Base-by-base conservation (phyloP, 2,113 vertebrate species). In the Archocentrus centrarchus region DNA sequence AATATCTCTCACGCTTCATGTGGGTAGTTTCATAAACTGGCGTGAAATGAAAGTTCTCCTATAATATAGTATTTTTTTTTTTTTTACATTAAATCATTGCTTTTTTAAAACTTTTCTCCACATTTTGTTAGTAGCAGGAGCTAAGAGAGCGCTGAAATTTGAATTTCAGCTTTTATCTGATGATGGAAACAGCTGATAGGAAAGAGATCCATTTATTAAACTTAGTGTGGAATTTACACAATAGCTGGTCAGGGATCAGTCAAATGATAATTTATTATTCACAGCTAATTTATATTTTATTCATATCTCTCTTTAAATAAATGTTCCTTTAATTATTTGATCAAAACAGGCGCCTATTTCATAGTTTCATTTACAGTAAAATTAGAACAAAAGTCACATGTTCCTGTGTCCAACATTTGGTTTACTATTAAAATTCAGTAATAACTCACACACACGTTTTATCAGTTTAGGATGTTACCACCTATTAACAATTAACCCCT, bases 91-190 rank as follows among this genome's bases (percentile, higher is more conserved):
- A 32, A 27, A 32, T 53, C 10, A 39, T 9, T 39, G 37, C 37
- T 39, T 44, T 13, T 44, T 53, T 50, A 39, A 37, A 8, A 37
- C 6, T 32, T 73, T 73, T 55, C 47, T 20, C 53, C 27, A 55
- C 32, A 55, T 73, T 73, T 14, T 60, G 41, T 3, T 50, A 32
- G 32, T 6, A 61, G 18, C 44, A 35, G 17, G 27, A 44, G 50
- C 62, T 80, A 22, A 59, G 41, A 66, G 44, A 66, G 22, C 1
- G 4, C 63, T 60, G 27, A 44, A 35, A 35, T 70, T 60, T 32
- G 30, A 20, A 59, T 86, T 37, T 86, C 9, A 70, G 64, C 50
- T 35, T 85, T 80, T 81, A 77, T 79, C 59, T 61, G 24, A 57
- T 7, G 50, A 50, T 62, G 27, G 59, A 79, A 81, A 64, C 27